A percentile compares a stretch with the other conserved stretches of the same genome.
Evolutionary conservation across 2,113 vertebrate genomes (phyloP).

Genomic region (Xiphophorus maculatus): DNA sequence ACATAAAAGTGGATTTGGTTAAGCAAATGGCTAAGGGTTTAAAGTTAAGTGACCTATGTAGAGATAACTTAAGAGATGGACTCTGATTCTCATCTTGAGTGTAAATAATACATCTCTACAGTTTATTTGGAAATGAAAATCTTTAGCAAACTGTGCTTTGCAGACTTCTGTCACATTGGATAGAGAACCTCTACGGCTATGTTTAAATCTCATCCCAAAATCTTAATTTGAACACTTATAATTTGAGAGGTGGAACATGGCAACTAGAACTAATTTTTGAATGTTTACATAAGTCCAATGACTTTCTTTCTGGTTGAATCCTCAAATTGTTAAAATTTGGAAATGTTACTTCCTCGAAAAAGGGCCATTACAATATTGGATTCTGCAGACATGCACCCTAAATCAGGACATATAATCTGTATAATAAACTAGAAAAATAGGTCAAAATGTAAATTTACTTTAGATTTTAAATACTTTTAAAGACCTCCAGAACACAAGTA

Average conservation of each 20-base stretch:
- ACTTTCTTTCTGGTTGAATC: constrained; percentile 30
- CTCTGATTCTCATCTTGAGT: too few species aligned
- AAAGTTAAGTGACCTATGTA: constrained; percentile 7
- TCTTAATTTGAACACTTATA: too few species aligned
- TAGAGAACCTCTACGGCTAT: too few species aligned
- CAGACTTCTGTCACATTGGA: too few species aligned
- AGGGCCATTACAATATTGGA: constrained; percentile 4
- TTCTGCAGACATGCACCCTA: constrained; percentile 10
- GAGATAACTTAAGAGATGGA: not conserved
- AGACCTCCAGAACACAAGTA: not conserved
- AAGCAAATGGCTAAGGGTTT: constrained; percentile 8
- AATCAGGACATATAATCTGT: constrained; percentile 8
- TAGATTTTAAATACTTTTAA: not conserved
- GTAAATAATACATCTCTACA: too few species aligned
- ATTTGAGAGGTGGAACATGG: constrained; percentile 13
- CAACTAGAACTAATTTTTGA: constrained; percentile 30
- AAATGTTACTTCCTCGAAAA: constrained; percentile 16
- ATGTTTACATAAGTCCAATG: constrained; percentile 30
- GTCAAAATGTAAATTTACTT: not conserved
- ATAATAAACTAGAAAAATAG: too few species aligned
- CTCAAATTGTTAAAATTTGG: constrained; percentile 49
- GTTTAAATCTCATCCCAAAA: too few species aligned
- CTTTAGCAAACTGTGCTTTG: too few species aligned
- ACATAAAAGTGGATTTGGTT: constrained; percentile 13
- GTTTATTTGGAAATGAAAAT: too few species aligned